These are phyloP conservation scores for Ctenosaura bakeri DNA, from an alignment of 2,797 vertebrate species.

Conservation along the genomic window DNA sequence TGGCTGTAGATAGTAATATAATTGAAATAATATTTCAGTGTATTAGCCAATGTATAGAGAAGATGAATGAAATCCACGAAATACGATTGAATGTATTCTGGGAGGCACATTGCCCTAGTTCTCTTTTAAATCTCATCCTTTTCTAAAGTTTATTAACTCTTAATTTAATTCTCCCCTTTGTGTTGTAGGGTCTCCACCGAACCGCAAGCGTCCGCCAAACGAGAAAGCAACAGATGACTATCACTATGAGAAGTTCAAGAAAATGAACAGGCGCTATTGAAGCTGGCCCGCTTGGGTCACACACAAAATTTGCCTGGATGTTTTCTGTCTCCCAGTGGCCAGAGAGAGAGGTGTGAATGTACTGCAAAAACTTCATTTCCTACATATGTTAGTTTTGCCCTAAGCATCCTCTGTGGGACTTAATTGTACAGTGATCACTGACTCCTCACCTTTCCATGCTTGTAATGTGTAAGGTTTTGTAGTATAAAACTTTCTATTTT, in stretches of 20 bases:
- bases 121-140: no score
- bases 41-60: background rate
- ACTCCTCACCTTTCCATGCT: conserved; percentile 3
- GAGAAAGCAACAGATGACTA: conserved; percentile 99
- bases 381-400: conserved; percentile 9
- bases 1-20: background rate
- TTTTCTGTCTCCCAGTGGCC: background rate
- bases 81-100: no score
- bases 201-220: conserved; percentile 94
- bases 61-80: background rate
- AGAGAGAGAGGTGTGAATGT: background rate
- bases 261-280: conserved; percentile 97
- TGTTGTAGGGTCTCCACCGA: conserved; percentile 85
- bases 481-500: conserved; percentile 65
- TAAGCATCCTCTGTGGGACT: conserved; percentile 44
- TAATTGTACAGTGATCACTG: conserved; percentile 45
- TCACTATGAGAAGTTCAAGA: conserved; percentile 99
- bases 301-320: background rate
- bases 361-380: background rate
- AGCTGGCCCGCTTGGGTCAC: background rate
- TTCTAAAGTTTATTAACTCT: background rate
- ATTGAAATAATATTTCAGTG: background rate
- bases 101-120: no score
- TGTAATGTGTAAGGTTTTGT: conserved; percentile 47
- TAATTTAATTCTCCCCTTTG: no score